These are phyloP conservation scores for Dendrolimus pini DNA, from an alignment of 2,888 invertebrate species.

Conservation along the genomic window DNA sequence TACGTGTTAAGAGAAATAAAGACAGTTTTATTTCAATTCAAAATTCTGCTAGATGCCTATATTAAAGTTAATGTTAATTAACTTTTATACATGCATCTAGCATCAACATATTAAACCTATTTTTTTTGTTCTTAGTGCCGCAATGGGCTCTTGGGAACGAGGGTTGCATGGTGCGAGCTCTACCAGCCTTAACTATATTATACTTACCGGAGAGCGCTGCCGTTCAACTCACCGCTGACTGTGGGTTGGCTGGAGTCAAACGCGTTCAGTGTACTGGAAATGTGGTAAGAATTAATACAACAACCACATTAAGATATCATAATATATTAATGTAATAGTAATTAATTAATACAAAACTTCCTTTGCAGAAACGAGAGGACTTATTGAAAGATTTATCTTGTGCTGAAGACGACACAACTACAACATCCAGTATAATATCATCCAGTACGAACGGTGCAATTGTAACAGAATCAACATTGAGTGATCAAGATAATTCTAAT, in stretches of 20 bases:
- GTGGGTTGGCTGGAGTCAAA: constrained; percentile 83
- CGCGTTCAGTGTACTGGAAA: constrained; percentile 85
- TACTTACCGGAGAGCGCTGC: constrained; percentile 87
- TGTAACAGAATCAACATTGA: constrained; percentile 31
- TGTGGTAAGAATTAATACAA: constrained; percentile 70
- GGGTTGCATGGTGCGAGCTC: constrained; percentile 82
- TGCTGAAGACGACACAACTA: constrained; percentile 61
- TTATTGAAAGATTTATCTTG: constrained; percentile 78
- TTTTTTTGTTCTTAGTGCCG: constrained; percentile 75
- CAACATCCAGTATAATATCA: constrained; percentile 26
- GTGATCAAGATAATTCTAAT: constrained; percentile 42
- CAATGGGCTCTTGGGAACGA: constrained; percentile 82
- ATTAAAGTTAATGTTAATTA: too few relatives aligned
- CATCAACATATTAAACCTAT: too few relatives aligned
- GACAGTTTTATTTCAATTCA: too few relatives aligned
- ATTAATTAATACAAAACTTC: constrained; percentile 3
- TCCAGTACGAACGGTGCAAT: constrained; percentile 31
- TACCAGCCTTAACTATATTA: constrained; percentile 84
- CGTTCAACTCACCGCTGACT: constrained; percentile 84
- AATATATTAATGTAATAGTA: too few relatives aligned
- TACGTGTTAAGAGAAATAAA: too few relatives aligned
- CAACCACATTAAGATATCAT: background rate
- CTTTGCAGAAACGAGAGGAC: constrained; percentile 77
- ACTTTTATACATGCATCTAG: too few relatives aligned
- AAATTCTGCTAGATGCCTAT: too few relatives aligned